Evolutionary conservation across 2,797 vertebrate genomes (phyloP).

Genomic region (Mormyrops attenuatus): DNA sequence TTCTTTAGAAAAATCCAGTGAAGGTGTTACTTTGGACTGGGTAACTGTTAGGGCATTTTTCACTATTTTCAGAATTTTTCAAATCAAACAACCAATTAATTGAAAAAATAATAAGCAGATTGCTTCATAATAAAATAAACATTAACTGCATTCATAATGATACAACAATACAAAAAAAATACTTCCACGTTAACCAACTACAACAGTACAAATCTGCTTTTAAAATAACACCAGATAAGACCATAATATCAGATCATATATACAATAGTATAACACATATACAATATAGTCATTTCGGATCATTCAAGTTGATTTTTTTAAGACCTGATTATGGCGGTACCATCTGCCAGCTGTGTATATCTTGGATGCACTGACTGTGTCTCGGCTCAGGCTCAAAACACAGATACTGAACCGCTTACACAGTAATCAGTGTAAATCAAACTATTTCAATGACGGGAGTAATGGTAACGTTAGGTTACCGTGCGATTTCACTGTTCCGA

Average conservation of each 20-base stretch:
- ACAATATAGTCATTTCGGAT: background rate
- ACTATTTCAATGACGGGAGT: background rate
- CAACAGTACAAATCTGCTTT: too few species aligned
- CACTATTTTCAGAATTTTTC: background rate
- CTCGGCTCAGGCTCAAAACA: too few species aligned
- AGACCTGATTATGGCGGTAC: background rate
- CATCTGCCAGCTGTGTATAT: background rate
- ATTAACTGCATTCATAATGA: too few species aligned
- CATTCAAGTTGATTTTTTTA: background rate
- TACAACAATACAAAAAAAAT: too few species aligned
- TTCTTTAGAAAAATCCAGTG: background rate
- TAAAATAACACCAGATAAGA: too few species aligned
- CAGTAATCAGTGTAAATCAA: background rate
- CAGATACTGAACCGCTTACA: background rate
- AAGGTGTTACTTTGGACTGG: background rate
- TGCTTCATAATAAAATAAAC: too few species aligned
- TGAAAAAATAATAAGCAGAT: background rate
- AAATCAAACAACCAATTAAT: slow-evolving; percentile 4
- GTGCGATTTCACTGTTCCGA: background rate
- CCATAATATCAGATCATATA: too few species aligned
- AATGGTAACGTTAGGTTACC: background rate
- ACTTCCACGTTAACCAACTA: too few species aligned
- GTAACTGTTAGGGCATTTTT: background rate
- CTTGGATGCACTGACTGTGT: background rate
- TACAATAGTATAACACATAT: background rate